Conservation (phyloP, 1,140 invertebrate species). For the Drosophila lini region DNA sequence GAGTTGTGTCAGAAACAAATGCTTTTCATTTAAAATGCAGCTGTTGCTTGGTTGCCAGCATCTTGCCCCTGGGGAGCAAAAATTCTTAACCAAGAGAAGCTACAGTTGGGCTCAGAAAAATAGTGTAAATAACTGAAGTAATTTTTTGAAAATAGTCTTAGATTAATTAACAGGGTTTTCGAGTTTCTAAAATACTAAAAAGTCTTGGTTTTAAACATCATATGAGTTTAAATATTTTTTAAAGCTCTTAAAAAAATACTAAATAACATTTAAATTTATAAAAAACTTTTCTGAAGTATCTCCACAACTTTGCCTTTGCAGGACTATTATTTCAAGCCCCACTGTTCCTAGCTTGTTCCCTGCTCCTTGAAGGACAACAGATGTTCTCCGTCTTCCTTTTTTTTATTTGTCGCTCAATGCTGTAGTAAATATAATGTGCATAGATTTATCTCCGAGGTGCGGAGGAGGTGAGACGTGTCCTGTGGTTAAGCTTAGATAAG, state of each 20-base stretch:
- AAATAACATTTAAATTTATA: not conserved
- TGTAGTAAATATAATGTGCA: constrained; percentile 75
- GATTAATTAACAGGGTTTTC: not conserved
- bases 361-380: constrained; percentile 72
- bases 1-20: constrained; percentile 82
- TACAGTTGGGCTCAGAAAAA: constrained; percentile 11
- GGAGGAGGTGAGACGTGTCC: constrained; percentile 24
- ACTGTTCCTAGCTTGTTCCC: not conserved
- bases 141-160: no score
- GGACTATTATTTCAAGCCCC: not conserved
- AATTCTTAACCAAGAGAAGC: constrained; percentile 53
- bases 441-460: constrained; percentile 53
- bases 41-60: constrained; percentile 71
- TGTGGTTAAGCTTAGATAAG: constrained; percentile 38
- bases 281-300: not conserved
- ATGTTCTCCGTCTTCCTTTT: constrained; percentile 56
- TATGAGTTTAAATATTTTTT: not conserved
- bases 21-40: constrained; percentile 82
- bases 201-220: no score
- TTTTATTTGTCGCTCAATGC: constrained; percentile 69
- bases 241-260: not conserved
- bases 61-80: constrained; percentile 47
- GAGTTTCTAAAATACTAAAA: no score
- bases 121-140: not conserved
- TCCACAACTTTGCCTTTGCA: not conserved